Evolutionary conservation across 2,113 vertebrate species (phyloP).

Genomic region (Myxocyprinus asiaticus): DNA sequence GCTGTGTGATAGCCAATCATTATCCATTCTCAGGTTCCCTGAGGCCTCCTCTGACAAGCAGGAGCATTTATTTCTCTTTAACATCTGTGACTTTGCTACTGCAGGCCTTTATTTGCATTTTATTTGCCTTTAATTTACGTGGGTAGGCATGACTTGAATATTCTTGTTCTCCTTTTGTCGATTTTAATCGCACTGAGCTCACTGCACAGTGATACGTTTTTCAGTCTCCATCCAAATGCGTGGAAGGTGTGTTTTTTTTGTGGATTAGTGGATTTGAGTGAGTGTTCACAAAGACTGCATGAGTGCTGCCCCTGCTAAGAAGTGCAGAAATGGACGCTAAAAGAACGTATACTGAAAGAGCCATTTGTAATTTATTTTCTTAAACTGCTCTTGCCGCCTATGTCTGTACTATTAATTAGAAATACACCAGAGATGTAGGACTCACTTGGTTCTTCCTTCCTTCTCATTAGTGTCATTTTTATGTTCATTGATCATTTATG

Average conservation of each 20-base stretch:
- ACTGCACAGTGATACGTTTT: conserved; percentile 50
- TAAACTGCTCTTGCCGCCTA: no score
- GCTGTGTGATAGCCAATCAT: conserved; percentile 62
- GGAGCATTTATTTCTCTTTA: conserved; percentile 71
- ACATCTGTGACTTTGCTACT: conserved; percentile 57
- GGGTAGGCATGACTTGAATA: conserved; percentile 60
- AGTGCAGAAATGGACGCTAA: no score
- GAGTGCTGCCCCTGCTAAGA: no score
- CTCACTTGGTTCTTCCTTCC: conserved; percentile 1
- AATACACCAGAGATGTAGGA: no score
- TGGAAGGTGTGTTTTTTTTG: neutral
- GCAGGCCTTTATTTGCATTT: conserved; percentile 60
- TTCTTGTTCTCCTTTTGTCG: conserved; percentile 59
- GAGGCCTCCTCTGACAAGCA: conserved; percentile 48
- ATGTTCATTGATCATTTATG: conserved; percentile 65
- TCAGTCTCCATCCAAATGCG: conserved; percentile 14
- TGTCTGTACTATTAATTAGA: no score
- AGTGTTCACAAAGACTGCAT: no score
- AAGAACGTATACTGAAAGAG: no score
- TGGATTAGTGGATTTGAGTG: neutral
- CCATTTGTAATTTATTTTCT: no score
- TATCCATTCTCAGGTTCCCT: conserved; percentile 61
- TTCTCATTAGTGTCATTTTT: conserved; percentile 63
- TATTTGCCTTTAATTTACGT: conserved; percentile 72
- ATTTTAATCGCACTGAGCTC: conserved; percentile 18